A percentile compares a stretch with the other conserved stretches of the same genome.
These are phyloP conservation scores for Coregonus clupeaformis DNA, from an alignment of 2,113 vertebrate species.

Conservation along the genomic window DNA sequence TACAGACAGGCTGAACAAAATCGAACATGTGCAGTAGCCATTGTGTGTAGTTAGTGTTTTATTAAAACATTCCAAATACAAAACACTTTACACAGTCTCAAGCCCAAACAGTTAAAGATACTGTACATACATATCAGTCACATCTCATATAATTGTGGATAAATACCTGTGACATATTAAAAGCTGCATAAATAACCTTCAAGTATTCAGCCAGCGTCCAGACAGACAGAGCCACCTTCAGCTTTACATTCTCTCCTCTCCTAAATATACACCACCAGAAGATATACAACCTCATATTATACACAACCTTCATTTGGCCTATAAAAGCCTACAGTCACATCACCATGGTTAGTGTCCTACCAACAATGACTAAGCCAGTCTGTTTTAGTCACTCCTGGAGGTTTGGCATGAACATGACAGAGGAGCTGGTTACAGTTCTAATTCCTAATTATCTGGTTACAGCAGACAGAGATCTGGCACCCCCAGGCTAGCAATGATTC, in stretches of 20 bases:
- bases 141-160: slow-evolving; percentile 22
- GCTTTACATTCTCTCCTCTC: slow-evolving; percentile 27
- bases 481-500: too few relatives aligned
- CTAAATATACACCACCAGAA: background rate
- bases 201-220: slow-evolving; percentile 43
- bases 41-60: slow-evolving; percentile 51
- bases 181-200: slow-evolving; percentile 59
- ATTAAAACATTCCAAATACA: slow-evolving; percentile 66
- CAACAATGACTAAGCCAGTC: too few relatives aligned
- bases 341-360: background rate
- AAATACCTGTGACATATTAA: slow-evolving; percentile 42
- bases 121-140: slow-evolving; percentile 45
- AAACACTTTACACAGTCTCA: slow-evolving; percentile 56
- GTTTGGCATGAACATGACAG: too few relatives aligned
- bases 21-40: background rate
- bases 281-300: too few relatives aligned
- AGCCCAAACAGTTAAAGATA: slow-evolving; percentile 29
- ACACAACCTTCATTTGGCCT: background rate
- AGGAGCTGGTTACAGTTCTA: too few relatives aligned
- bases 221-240: slow-evolving; percentile 10
- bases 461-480: too few relatives aligned
- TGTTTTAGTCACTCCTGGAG: too few relatives aligned
- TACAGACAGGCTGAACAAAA: background rate
- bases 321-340: background rate
- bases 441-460: too few relatives aligned